Percentiles rank a stretch among this genome's conserved stretches.
Evolutionary conservation across 2,113 vertebrate species (phyloP).

Genomic region (Ellobius talpinus): DNA sequence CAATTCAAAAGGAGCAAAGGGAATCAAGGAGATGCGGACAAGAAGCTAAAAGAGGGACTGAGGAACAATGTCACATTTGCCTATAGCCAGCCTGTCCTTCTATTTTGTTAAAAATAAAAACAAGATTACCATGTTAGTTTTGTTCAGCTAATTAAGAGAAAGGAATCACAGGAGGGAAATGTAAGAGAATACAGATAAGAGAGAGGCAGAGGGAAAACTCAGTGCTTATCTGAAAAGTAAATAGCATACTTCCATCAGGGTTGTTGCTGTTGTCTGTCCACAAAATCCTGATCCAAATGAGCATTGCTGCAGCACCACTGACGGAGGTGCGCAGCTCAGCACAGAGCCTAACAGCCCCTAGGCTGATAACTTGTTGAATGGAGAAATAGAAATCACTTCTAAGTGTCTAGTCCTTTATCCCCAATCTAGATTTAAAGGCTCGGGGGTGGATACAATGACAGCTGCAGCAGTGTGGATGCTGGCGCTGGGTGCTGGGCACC

Average conservation of each 20-base stretch:
- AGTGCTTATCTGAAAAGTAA: background rate
- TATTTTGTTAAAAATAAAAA: background rate
- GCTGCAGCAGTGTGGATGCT: background rate
- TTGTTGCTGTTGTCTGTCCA: background rate
- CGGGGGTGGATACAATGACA: background rate
- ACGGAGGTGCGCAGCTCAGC: background rate
- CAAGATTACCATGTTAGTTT: background rate
- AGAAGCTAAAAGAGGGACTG: background rate
- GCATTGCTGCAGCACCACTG: background rate
- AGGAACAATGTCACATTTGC: background rate
- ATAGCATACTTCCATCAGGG: background rate
- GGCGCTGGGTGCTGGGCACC: background rate
- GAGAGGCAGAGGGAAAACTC: background rate
- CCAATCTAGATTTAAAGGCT: background rate
- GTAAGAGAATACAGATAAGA: background rate
- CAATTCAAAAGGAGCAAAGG: background rate
- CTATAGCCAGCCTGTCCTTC: background rate
- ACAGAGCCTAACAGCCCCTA: background rate
- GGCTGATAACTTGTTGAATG: background rate
- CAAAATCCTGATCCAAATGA: background rate
- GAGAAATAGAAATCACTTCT: constrained; percentile 40
- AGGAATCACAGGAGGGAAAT: background rate
- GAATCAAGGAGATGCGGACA: background rate
- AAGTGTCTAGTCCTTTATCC: background rate
- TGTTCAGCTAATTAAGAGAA: background rate